phyloP scores from a whole-genome alignment of 2,113 vertebrate species.

The Stegostoma tigrinum region DNA sequence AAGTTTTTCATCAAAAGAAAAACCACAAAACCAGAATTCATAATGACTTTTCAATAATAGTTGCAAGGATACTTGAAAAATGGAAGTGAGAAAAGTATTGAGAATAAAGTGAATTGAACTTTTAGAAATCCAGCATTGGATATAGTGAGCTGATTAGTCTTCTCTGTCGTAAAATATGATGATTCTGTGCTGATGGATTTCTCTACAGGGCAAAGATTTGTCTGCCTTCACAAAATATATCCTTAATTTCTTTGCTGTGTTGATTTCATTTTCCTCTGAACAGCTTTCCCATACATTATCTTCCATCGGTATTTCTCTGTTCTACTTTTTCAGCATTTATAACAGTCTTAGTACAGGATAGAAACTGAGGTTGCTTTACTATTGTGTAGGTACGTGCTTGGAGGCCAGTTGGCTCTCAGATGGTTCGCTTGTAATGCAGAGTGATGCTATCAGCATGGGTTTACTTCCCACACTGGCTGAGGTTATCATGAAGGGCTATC shows the following conservation, averaged over 20 bases:
- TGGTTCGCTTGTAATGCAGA: too few relatives aligned
- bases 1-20: too few relatives aligned
- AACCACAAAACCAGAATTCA: too few relatives aligned
- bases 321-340: background rate
- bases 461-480: too few relatives aligned
- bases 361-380: background rate
- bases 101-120: background rate
- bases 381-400: background rate
- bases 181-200: background rate
- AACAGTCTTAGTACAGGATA: background rate
- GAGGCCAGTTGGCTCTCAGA: too few relatives aligned
- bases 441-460: too few relatives aligned
- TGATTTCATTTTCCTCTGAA: background rate
- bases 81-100: background rate
- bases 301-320: background rate
- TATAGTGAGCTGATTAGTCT: too few relatives aligned
- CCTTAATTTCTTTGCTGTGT: background rate
- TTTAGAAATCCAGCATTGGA: too few relatives aligned
- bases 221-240: background rate
- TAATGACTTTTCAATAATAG: background rate
- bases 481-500: too few relatives aligned
- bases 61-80: background rate
- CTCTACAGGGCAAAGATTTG: background rate
- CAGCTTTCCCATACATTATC: background rate
- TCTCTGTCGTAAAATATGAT: background rate